Conservation (phyloP, 2,888 invertebrate species). For the Acleris cristana region DNA sequence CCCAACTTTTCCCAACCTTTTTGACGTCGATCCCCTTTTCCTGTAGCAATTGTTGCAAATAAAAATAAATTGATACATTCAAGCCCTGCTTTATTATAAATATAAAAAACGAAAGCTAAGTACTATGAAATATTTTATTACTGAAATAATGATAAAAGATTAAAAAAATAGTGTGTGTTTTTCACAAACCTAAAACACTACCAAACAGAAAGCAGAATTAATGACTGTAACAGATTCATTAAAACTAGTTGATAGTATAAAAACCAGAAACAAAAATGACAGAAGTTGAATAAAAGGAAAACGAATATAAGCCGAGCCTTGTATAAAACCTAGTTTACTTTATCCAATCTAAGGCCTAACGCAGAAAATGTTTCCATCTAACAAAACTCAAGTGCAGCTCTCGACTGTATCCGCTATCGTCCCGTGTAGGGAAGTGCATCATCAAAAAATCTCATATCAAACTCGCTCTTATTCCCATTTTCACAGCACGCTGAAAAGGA, state of each 20-base stretch:
- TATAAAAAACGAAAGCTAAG: too few relatives aligned
- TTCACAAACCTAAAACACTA: too few relatives aligned
- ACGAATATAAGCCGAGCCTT: conserved; percentile 4
- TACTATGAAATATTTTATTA: too few relatives aligned
- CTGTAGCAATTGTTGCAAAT: too few relatives aligned
- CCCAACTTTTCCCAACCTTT: too few relatives aligned
- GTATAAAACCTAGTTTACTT: conserved; percentile 26
- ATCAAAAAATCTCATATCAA: conserved; percentile 50
- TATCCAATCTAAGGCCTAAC: conserved; percentile 43
- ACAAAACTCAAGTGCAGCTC: conserved; percentile 52
- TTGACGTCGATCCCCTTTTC: too few relatives aligned
- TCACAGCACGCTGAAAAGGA: conserved; percentile 23
- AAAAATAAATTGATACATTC: too few relatives aligned
- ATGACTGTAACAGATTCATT: not conserved
- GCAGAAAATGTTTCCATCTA: conserved; percentile 54
- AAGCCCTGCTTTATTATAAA: too few relatives aligned
- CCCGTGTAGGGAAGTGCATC: conserved; percentile 59
- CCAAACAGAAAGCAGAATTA: too few relatives aligned
- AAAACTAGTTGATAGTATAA: not conserved
- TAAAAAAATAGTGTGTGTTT: too few relatives aligned
- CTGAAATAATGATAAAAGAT: too few relatives aligned
- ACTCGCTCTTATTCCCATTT: conserved; percentile 42
- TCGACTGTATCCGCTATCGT: conserved; percentile 61
- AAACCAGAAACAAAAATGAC: not conserved
- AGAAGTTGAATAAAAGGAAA: conserved; percentile 1